Evolutionary conservation across 37 sponge, comb jelly and placozoan genomes (phyloP), one percentile per base, ranked within the genome.

Genomic region (Axinella damicornis): DNA sequence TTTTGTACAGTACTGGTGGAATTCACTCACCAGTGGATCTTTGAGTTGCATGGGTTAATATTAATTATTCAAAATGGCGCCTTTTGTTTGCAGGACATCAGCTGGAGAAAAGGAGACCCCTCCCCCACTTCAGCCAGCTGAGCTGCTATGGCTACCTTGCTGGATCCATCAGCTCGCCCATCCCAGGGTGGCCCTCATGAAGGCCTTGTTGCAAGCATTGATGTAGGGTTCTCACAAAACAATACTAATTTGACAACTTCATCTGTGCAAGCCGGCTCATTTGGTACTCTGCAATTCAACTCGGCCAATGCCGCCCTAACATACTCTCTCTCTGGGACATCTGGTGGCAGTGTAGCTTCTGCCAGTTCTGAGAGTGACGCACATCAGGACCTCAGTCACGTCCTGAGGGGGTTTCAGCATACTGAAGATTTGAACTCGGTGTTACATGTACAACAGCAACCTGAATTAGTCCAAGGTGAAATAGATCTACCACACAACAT

Each of bases 361-460:
- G n/a, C n/a, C n/a, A n/a, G n/a, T 46, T 4, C 46, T 46, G 46
- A 9, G 46, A 46, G 46, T 46, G 53, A 22, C 1, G 14, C 53
- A 73, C 73, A 28, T 6, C 21, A 72, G 13, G 65, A 73, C 13
- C 33, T 74, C 37, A 34, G 24, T n/a, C 84, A 73, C 6, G 55
- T 74, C 32, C 53, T 74, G 35, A 56, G 54, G 22, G 38, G 69
- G 0, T 52, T 77, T 12, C 86, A 73, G 69, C 35, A 77, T 1
- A 34, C 56, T 12, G 88, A 69, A 28, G 67, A 62, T 15, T 40
- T 88, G 62, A 55, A 17, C 18, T 40, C 73, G 0, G 75, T 73
- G 21, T 40, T 80, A 12, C n/a, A n/a, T n/a, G n/a, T n/a, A n/a
- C 81, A 87, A 65, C 62, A 85, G 12, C 74, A 83, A 55, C 76